These are phyloP conservation scores for Glomeris maerens DNA, from an alignment of 1,140 invertebrate species.

Conservation along the genomic window DNA sequence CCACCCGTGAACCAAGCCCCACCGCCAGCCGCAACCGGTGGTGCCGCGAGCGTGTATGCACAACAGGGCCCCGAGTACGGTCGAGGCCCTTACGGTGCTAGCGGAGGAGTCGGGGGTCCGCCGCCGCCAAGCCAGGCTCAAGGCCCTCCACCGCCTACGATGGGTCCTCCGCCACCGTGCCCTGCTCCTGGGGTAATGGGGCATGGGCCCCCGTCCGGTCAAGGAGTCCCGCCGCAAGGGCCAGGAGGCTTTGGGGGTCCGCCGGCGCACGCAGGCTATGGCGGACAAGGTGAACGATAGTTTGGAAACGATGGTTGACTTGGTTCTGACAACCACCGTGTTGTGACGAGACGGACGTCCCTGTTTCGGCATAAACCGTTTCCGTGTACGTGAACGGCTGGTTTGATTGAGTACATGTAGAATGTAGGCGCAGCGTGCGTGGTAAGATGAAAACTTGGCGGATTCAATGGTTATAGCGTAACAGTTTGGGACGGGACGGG, in stretches of 20 bases:
- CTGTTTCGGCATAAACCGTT: too few species aligned
- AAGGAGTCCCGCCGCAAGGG: slow-evolving; percentile 1
- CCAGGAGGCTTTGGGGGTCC: slow-evolving; percentile 4
- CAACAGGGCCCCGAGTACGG: slow-evolving; percentile 5
- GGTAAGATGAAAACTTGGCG: too few species aligned
- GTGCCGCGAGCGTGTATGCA: too few species aligned
- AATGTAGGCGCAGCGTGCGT: neutral
- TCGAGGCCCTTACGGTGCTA: neutral
- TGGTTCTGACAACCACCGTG: neutral
- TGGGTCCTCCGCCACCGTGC: neutral
- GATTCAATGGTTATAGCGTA: too few species aligned
- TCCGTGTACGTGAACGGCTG: neutral
- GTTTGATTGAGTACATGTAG: neutral
- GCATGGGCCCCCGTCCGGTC: neutral
- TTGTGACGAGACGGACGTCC: too few species aligned
- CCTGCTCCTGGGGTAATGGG: slow-evolving; percentile 7
- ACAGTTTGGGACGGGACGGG: too few species aligned
- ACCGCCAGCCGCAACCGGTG: too few species aligned
- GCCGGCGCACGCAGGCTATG: slow-evolving; percentile 3
- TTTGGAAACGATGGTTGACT: neutral
- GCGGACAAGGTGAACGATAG: slow-evolving; percentile 5
- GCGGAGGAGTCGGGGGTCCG: slow-evolving; percentile 4
- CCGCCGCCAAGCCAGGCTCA: neutral
- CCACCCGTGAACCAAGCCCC: too few species aligned
- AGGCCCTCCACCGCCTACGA: slow-evolving; percentile 1